Conservation (phyloP, 2,113 vertebrate genomes). For the Puma concolor region DNA sequence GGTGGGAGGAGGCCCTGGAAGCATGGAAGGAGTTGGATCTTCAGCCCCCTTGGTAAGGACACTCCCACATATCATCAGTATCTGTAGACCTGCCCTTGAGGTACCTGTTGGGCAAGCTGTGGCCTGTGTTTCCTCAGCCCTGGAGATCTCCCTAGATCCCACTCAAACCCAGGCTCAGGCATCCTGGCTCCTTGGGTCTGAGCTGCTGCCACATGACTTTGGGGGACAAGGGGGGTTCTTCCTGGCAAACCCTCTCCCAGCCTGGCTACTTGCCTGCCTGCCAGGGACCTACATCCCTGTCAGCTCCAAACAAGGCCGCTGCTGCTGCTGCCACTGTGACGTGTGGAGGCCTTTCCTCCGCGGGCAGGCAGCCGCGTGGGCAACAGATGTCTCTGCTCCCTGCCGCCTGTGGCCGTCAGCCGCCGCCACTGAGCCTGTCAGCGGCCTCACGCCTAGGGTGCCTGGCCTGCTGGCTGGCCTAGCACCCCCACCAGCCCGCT, state of each 20-base stretch:
- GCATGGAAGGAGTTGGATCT: background rate
- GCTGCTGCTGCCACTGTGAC: slow-evolving; percentile 1
- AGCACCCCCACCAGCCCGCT: background rate
- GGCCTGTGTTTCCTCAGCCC: slow-evolving; percentile 60
- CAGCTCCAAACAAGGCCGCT: slow-evolving; percentile 72
- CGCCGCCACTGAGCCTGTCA: slow-evolving; percentile 76
- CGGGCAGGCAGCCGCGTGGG: slow-evolving; percentile 72
- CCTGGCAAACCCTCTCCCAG: background rate
- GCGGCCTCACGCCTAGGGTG: slow-evolving; percentile 77
- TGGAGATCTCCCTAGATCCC: slow-evolving; percentile 61
- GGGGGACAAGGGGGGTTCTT: slow-evolving; percentile 25
- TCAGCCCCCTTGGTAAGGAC: background rate
- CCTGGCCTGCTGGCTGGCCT: slow-evolving; percentile 51
- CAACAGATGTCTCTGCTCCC: slow-evolving; percentile 80
- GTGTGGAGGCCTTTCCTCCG: slow-evolving; percentile 59
- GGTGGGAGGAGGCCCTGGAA: background rate
- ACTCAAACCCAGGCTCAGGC: slow-evolving; percentile 64
- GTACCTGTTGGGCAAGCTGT: slow-evolving; percentile 65
- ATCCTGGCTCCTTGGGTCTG: slow-evolving; percentile 50
- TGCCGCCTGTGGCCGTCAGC: slow-evolving; percentile 68
- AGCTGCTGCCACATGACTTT: slow-evolving; percentile 21
- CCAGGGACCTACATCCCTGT: slow-evolving; percentile 40
- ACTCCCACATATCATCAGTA: slow-evolving; percentile 21
- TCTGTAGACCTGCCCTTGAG: background rate
- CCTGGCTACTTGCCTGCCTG: background rate